A percentile compares a stretch with the other conserved stretches of the same genome.
Conservation (phyloP, 2,797 vertebrate genomes). For the Eutrigla gurnardus region DNA sequence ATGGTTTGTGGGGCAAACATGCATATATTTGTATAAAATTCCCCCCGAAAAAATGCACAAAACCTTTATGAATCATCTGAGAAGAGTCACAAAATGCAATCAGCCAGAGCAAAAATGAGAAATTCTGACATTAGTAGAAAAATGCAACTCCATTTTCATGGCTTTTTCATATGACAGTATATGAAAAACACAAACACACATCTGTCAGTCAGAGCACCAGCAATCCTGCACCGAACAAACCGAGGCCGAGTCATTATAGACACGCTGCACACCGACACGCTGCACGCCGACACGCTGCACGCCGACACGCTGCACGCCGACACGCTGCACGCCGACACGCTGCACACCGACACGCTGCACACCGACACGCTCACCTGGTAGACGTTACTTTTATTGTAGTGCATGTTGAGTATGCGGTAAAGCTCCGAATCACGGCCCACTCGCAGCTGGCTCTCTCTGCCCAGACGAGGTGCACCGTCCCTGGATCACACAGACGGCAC, state of each 20-base stretch:
- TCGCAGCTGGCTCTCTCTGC: constrained; percentile 75
- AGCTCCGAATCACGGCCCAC: constrained; percentile 85
- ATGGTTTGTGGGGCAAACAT: not conserved
- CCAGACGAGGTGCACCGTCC: constrained; percentile 66
- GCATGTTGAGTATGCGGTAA: constrained; percentile 87
- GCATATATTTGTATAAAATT: not conserved
- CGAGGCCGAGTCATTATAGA: not conserved
- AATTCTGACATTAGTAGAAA: not conserved
- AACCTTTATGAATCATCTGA: not conserved
- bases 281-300: not conserved
- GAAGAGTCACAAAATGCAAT: not conserved
- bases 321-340: not conserved
- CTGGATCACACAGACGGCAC: constrained; percentile 54
- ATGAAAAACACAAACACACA: not conserved
- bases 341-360: not conserved
- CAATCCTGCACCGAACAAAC: not conserved
- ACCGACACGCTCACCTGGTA: constrained; percentile 78
- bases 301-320: not conserved
- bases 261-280: not conserved
- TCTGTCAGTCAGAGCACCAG: not conserved
- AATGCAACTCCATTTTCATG: not conserved
- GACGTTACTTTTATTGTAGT: constrained; percentile 88
- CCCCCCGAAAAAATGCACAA: not conserved
- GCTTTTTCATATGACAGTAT: no score
- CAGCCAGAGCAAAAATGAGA: not conserved